Evolutionary conservation across 2,888 invertebrate species (phyloP).

Genomic region (Lithophane ornitopus): DNA sequence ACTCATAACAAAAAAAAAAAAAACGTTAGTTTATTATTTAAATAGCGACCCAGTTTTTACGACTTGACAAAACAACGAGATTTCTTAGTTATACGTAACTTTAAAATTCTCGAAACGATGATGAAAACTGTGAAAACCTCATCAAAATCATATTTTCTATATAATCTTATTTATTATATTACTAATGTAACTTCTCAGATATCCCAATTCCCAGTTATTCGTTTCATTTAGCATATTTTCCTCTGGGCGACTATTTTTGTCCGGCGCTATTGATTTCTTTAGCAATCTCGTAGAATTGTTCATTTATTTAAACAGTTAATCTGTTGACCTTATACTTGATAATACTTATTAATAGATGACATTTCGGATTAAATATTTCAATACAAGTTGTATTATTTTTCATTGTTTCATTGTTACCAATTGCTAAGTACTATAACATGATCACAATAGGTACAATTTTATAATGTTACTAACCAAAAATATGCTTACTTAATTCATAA

Average conservation of each 20-base stretch:
- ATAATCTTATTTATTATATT: background rate
- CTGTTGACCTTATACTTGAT: constrained; percentile 55
- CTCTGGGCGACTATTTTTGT: constrained; percentile 21
- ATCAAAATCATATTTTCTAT: too few species aligned
- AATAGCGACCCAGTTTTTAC: too few species aligned
- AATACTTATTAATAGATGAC: constrained; percentile 50
- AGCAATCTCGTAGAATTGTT: background rate
- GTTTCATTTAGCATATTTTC: constrained; percentile 7
- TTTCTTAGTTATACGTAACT: too few species aligned
- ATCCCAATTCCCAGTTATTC: background rate
- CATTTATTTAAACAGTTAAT: constrained; percentile 21
- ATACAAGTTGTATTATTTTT: constrained; percentile 13
- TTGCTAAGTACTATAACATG: background rate
- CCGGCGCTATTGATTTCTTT: constrained; percentile 35
- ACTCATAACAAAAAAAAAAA: background rate
- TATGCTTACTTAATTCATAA: background rate
- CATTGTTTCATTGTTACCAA: constrained; percentile 11
- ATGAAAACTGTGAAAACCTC: too few species aligned
- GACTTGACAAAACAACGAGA: too few species aligned
- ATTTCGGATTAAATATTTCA: constrained; percentile 34
- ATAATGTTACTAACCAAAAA: background rate
- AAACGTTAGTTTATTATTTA: background rate
- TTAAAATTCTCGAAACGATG: too few species aligned
- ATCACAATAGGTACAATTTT: too few species aligned
- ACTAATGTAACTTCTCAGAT: background rate